phyloP scores from a whole-genome alignment of 2,888 invertebrate species.

The Himalopsyche tibetana region DNA sequence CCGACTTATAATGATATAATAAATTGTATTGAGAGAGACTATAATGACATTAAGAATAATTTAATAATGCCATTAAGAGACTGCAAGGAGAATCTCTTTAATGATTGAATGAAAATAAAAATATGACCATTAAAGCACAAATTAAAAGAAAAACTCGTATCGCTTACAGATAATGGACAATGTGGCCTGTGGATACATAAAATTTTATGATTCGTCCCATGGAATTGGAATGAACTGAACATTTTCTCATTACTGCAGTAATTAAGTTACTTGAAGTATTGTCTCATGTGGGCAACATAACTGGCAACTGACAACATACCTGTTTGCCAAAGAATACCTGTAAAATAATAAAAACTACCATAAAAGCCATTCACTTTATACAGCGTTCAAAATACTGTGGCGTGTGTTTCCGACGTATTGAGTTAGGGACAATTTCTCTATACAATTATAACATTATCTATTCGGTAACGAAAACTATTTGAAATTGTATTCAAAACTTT shows the following conservation, averaged over 20 bases:
- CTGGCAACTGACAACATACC: background rate
- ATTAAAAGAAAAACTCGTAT: background rate
- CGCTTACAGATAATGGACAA: background rate
- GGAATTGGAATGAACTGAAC: background rate
- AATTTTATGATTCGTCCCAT: conserved; percentile 12
- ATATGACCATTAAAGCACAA: background rate
- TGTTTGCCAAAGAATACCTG: background rate
- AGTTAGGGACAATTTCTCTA: no score
- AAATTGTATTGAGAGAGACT: background rate
- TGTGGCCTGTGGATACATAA: background rate
- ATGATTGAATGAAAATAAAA: conserved; percentile 8
- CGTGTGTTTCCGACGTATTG: background rate
- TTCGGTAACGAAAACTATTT: no score
- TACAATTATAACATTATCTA: no score
- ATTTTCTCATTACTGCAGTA: conserved; percentile 41
- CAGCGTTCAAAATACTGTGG: background rate
- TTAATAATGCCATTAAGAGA: background rate
- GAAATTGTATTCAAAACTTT: no score
- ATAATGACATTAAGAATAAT: background rate
- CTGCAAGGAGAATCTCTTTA: background rate
- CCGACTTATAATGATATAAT: background rate
- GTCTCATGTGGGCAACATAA: background rate
- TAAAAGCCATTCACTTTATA: background rate
- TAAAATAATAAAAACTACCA: conserved; percentile 18
- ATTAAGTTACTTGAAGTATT: conserved; percentile 51